phyloP scores from a whole-genome alignment of 2,113 vertebrate genomes.

The Clarias macrocephalus region DNA sequence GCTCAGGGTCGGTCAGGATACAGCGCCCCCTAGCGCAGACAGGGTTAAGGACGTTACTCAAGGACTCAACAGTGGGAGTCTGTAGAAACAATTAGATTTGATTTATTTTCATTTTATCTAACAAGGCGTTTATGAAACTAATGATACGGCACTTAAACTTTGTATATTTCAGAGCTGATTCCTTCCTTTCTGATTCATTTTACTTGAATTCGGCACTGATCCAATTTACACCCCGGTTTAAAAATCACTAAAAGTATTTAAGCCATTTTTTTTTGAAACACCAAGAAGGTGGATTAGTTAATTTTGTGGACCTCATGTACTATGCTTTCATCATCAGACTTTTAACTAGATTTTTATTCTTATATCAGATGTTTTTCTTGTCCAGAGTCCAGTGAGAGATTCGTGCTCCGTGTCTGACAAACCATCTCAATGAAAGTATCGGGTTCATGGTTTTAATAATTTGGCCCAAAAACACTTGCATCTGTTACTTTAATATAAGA shows the following conservation, averaged over 20 bases:
- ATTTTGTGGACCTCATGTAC: not conserved
- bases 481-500: not conserved
- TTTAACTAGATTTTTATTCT: not conserved
- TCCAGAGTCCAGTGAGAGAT: not conserved
- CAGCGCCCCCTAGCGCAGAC: no score
- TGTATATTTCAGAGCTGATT: not conserved
- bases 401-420: not conserved
- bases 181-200: not conserved
- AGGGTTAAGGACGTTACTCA: no score
- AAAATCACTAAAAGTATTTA: not conserved
- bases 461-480: not conserved
- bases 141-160: not conserved
- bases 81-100: no score
- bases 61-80: no score
- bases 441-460: not conserved
- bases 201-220: not conserved
- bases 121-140: not conserved
- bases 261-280: not conserved
- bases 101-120: no score
- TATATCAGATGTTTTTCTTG: not conserved
- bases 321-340: not conserved
- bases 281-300: no score
- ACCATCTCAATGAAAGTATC: not conserved
- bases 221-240: not conserved
- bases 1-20: no score